These are phyloP conservation scores for Aldrovandia affinis DNA, from an alignment of 2,797 vertebrate species.

Conservation along the genomic window DNA sequence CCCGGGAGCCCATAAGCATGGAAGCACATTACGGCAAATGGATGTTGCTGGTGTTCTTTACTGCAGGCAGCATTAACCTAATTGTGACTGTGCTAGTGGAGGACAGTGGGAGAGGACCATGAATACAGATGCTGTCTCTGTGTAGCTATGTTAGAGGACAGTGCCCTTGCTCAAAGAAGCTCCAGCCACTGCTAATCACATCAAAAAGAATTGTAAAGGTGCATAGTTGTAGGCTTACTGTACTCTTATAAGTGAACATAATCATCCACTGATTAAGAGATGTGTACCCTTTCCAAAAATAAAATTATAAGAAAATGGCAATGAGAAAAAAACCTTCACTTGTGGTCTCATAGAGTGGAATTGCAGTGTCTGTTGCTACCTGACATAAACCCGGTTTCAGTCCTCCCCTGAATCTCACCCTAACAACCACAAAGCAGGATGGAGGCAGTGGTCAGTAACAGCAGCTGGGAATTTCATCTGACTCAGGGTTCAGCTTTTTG, in stretches of 20 bases:
- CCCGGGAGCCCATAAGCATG: constrained; percentile 59
- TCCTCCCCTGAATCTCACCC: background rate
- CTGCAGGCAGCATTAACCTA: constrained; percentile 75
- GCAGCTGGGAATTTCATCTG: constrained; percentile 3
- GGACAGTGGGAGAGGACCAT: background rate
- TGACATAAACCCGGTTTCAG: background rate
- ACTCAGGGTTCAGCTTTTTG: background rate
- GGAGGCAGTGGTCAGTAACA: background rate
- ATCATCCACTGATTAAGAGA: too few species aligned
- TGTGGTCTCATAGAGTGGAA: background rate
- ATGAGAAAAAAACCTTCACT: background rate
- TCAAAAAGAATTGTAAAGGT: background rate
- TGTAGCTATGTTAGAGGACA: background rate
- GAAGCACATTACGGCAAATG: constrained; percentile 73
- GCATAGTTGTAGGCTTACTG: background rate
- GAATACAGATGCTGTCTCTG: background rate
- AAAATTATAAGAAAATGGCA: background rate
- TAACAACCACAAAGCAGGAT: background rate
- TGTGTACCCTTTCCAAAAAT: background rate
- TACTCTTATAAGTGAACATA: background rate
- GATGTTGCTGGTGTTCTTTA: constrained; percentile 74
- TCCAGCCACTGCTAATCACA: background rate
- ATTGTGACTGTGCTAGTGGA: constrained; percentile 62
- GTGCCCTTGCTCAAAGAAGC: background rate
- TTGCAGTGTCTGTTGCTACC: background rate